These are phyloP conservation scores for Montifringilla adamsi DNA, from an alignment of 2,113 vertebrate species.

Conservation along the genomic window DNA sequence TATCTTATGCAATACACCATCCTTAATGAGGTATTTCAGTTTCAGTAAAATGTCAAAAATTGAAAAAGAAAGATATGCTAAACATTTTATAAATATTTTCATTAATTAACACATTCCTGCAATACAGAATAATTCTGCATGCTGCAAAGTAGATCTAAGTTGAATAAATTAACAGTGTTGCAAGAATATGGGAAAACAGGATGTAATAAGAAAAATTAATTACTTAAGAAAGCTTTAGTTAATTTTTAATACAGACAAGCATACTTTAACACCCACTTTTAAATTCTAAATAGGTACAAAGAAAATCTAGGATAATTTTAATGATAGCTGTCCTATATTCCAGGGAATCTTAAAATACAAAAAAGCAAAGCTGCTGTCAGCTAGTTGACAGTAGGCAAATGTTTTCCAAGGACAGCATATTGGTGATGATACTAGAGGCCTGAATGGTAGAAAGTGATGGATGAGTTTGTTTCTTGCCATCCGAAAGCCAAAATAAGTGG, in stretches of 20 bases:
- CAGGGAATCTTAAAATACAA: not conserved
- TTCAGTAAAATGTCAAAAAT: not conserved
- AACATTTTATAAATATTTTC: not conserved
- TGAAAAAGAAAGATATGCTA: not conserved
- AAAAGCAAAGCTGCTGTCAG: not conserved
- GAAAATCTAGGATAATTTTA: not conserved
- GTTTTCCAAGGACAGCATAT: not conserved
- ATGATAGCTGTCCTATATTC: not conserved
- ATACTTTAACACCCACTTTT: not conserved
- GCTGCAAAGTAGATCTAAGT: not conserved
- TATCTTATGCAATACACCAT: not conserved
- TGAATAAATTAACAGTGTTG: not conserved
- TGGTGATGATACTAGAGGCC: not conserved
- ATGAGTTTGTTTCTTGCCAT: not conserved
- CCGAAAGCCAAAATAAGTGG: not conserved
- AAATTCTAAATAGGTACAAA: not conserved
- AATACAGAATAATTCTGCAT: not conserved
- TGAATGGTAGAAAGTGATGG: not conserved
- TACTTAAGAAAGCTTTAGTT: not conserved
- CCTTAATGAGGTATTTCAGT: not conserved
- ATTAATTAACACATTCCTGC: not conserved
- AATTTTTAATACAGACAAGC: not conserved
- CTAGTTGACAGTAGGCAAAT: not conserved
- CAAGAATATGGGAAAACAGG: not conserved
- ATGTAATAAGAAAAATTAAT: not conserved